Base-by-base conservation (phyloP, 2,888 invertebrate genomes). In the Fragum sueziense region DNA sequence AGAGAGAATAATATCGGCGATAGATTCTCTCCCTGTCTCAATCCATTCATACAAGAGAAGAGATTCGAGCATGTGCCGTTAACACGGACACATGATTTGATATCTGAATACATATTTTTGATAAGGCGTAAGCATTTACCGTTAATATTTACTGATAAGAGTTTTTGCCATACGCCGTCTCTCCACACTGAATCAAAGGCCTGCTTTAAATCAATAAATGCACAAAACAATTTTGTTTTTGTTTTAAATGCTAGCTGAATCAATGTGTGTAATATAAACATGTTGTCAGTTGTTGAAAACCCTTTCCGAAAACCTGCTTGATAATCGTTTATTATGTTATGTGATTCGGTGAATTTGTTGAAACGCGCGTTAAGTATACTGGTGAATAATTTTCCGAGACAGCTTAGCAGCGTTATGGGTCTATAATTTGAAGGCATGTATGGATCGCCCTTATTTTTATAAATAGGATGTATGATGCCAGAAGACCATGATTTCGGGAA, bases 131-230 rank as follows among this genome's bases (percentile, higher is more conserved):
- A 76, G 37, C 65, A 71, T 67, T 76, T 76, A 6, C 71, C 76
- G 51, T 71, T 71, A n/a, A 71, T 67, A 41, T 76, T 70, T 11
- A n/a, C 51, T 11, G 7, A 41, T 29, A 71, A 37, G 14, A 76
- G 54, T 76, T 76, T 71, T 6, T 62, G 37, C 76, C 76, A 76
- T 3, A 54, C 31, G 7, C 71, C 67, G 17, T 31, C 9, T 68
- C 71, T 71, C 71, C 76, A 76, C 1, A 67, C 76, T 34, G 76
- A 71, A 31, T 76, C 71, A 31, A 76, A 76, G 0, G 54, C 71
- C 41, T 71, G 70, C 68, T 71, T 71, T 27, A 71, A 57, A 41
- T 76, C 76, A n/a, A 76, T 71, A 41, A 67, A 76, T 29, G 71
- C 71, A 52, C 70, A 67, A 20, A 54, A 68, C 11, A 70, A 20